Base-by-base conservation (phyloP, 2,888 invertebrate species). In the Elaeidobius kamerunicus region DNA sequence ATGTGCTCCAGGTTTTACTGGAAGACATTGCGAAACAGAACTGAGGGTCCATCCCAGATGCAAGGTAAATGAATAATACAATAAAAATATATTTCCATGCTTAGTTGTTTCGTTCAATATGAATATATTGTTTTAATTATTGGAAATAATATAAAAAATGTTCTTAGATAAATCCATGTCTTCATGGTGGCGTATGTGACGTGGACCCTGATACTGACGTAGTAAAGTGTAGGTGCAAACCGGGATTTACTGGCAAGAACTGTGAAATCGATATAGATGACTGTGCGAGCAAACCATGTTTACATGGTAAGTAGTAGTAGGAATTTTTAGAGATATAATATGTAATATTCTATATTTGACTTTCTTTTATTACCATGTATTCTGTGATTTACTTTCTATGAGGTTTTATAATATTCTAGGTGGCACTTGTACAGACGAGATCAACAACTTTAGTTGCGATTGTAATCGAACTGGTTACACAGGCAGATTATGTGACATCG, bases 191-290 rank as follows among this genome's bases (percentile, higher is more conserved):
- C 53, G 82, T 82, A 59, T 93, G 92, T 70, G 75, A 79, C 60
- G 83, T 86, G 57, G 75, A 80, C 27, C 73, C 78, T 1, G 80
- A 78, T 35, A 77, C 62, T 1, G 63, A 62, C 28, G 47, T 58
- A 9, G 32, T 62, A 6, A 52, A 52, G 2, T 68, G 68, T 38
- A 39, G 52, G 2, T 68, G 68, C 44, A 51, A 51, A 28, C 60
- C 61, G 2, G 88, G 88, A 2, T 87, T 79, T 75, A 78, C 79
- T 7, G 88, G 88, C 0, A 72, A 71, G 41, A 75, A 80, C 63
- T 89, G 88, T 70, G 89, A 90, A 69, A 77, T 75, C 17, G 84
- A 90, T 67, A 75, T 84, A 54, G 85, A 90, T 71, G 90, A 91
- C 67, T 92, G 92, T 74, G 72, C 77, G 55, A 76, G 79, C n/a